Conservation (phyloP, 2,113 vertebrate genomes). For the Callithrix jacchus region DNA sequence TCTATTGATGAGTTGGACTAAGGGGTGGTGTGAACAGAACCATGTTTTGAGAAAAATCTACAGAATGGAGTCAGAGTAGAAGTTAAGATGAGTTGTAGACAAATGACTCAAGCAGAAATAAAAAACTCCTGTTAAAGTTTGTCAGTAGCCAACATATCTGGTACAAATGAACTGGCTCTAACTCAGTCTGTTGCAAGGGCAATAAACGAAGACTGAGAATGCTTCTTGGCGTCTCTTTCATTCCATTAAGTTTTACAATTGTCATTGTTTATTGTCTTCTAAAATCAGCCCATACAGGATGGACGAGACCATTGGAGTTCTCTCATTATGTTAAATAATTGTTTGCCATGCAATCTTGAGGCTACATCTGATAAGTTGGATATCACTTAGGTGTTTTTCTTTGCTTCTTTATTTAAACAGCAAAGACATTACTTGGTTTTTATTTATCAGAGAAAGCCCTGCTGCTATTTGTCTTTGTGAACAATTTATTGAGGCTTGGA, state of each 20-base stretch:
- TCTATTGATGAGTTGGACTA: not conserved
- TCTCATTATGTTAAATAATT: not conserved
- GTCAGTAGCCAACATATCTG: not conserved
- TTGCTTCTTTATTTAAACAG: not conserved
- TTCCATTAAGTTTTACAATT: slow-evolving; percentile 17
- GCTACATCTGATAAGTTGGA: not conserved
- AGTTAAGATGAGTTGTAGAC: not conserved
- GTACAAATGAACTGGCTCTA: not conserved
- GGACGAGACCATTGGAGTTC: not conserved
- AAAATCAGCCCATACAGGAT: not conserved
- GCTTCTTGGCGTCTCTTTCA: slow-evolving; percentile 24
- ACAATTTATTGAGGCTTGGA: slow-evolving; percentile 8
- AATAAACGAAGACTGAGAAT: not conserved
- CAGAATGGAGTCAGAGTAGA: not conserved
- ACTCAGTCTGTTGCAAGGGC: not conserved
- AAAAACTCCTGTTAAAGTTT: slow-evolving; percentile 6
- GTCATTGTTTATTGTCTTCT: slow-evolving; percentile 16
- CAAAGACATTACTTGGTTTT: slow-evolving; percentile 6
- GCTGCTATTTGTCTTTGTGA: not conserved
- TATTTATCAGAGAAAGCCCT: not conserved
- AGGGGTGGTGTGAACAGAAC: not conserved
- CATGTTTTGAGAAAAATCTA: not conserved
- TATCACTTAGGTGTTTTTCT: slow-evolving; percentile 1
- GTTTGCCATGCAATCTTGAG: not conserved
- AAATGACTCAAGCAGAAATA: slow-evolving; percentile 27